Conservation (phyloP, 2,797 vertebrate genomes). For the Chelon labrosus region DNA sequence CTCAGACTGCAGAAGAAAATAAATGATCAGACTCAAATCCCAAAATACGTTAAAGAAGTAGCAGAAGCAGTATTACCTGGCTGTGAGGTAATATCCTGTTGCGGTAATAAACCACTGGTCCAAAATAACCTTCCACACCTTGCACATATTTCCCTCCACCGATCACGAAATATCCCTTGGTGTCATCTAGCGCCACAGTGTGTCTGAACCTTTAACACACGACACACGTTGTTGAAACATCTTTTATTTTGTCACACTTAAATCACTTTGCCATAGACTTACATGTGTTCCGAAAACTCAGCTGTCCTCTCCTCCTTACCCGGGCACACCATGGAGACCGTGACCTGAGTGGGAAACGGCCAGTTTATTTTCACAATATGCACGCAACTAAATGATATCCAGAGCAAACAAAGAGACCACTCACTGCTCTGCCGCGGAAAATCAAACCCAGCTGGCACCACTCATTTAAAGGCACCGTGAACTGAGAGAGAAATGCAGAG, state of each 20-base stretch:
- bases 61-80: conserved; percentile 63
- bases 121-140: conserved; percentile 84
- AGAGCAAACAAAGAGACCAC: conserved; percentile 24
- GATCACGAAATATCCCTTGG: conserved; percentile 84
- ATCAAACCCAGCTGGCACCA: conserved; percentile 83
- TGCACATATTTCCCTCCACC: conserved; percentile 80
- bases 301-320: conserved; percentile 40
- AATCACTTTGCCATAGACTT: conserved; percentile 40
- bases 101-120: conserved; percentile 81
- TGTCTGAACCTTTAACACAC: conserved; percentile 68
- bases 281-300: conserved; percentile 69
- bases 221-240: not conserved
- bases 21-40: conserved; percentile 2
- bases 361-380: not conserved
- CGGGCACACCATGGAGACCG: conserved; percentile 72
- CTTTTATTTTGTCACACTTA: not conserved
- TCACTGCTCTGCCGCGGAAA: conserved; percentile 74
- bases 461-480: conserved; percentile 74
- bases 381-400: not conserved
- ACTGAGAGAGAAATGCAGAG: conserved; percentile 76
- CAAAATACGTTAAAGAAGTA: not conserved
- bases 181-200: conserved; percentile 78
- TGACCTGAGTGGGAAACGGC: conserved; percentile 68
- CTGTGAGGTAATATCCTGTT: conserved; percentile 63
- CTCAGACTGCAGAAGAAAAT: conserved; percentile 63